A percentile compares a stretch with the other conserved stretches of the same genome.
Conservation (phyloP, 2,113 vertebrate species). For the Ammodytes dubius region DNA sequence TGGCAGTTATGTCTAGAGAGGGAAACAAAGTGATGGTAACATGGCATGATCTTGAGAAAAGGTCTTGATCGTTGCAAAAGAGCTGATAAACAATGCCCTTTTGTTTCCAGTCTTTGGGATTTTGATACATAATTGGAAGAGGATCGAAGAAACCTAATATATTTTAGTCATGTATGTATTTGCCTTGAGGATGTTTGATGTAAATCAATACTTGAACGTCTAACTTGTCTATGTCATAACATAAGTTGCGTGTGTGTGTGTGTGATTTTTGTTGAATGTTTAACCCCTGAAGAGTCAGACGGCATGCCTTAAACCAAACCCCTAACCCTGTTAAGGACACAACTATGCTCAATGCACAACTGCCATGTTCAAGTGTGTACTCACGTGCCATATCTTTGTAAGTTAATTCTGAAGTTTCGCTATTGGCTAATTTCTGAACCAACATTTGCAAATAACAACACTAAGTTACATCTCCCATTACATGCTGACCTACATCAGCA, state of each 20-base stretch:
- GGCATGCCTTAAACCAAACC: no score
- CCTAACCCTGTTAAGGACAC: no score
- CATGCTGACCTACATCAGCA: slow-evolving; percentile 9
- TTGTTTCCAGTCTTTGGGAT: background rate
- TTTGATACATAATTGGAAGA: slow-evolving; percentile 7
- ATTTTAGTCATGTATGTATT: slow-evolving; percentile 10
- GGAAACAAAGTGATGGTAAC: background rate
- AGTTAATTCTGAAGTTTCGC: slow-evolving; percentile 1
- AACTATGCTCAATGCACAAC: no score
- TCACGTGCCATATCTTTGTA: no score
- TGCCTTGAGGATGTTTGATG: slow-evolving; percentile 8
- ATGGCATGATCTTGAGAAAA: slow-evolving; percentile 5
- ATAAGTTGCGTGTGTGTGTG: background rate
- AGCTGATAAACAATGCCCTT: background rate
- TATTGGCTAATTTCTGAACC: background rate
- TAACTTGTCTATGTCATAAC: slow-evolving; percentile 1
- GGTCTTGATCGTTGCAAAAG: background rate
- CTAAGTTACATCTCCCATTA: background rate
- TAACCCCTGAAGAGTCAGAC: background rate
- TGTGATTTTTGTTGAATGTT: background rate
- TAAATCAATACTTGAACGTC: slow-evolving; percentile 8
- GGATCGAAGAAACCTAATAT: slow-evolving; percentile 12
- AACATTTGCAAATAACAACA: background rate
- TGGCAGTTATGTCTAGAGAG: background rate
- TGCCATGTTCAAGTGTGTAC: no score